Percentiles rank a stretch among this genome's conserved stretches.
Evolutionary conservation across 35 echinoderm and acorn worm genomes (phyloP).

Genomic region (Holothuria glaberrima): DNA sequence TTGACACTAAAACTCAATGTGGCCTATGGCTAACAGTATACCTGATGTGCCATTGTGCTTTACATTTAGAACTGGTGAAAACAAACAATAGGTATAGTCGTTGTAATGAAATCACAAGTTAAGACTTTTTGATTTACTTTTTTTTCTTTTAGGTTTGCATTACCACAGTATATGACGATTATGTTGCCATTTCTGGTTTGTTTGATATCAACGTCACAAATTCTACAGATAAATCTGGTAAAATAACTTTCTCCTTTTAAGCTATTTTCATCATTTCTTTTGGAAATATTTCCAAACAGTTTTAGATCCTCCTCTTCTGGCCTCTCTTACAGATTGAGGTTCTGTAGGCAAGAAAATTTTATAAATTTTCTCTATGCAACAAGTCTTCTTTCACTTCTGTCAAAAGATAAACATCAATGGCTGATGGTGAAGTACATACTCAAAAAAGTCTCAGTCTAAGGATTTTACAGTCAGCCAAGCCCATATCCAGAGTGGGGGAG

Average conservation of each 20-base stretch:
- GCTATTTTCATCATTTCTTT: not conserved
- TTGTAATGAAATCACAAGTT: not conserved
- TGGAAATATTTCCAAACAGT: not conserved
- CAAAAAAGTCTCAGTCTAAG: no score
- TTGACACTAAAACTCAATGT: no score
- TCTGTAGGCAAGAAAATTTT: no score
- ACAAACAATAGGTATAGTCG: no score
- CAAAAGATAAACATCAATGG: not conserved
- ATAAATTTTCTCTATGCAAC: no score
- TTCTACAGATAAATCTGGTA: not conserved
- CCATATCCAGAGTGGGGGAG: no score
- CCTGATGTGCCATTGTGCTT: no score
- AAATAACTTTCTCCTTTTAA: not conserved
- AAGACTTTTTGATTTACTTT: not conserved
- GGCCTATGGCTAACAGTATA: no score
- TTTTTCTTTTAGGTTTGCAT: conserved; percentile 9
- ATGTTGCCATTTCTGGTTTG: conserved; percentile 25
- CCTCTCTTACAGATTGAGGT: no score
- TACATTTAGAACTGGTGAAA: no score
- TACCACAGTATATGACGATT: not conserved
- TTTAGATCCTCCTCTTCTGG: not conserved
- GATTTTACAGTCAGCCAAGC: no score
- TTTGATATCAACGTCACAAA: not conserved
- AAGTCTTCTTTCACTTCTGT: no score
- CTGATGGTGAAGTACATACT: not conserved